A percentile compares a stretch with the other conserved stretches of the same genome.
phyloP scores from a whole-genome alignment of 2,888 invertebrate species.

The Carpatolechia fugitivella region DNA sequence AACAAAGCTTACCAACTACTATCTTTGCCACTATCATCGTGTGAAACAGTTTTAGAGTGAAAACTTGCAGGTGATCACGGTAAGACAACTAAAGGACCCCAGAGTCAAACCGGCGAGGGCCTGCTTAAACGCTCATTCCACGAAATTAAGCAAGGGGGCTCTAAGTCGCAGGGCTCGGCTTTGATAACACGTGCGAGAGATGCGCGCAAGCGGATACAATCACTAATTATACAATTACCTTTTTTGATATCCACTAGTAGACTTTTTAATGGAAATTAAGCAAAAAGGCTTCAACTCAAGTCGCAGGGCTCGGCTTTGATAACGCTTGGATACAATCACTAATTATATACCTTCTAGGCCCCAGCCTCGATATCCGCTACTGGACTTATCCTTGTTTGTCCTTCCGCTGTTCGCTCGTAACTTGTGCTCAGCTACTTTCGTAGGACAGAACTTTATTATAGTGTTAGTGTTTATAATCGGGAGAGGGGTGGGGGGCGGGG shows the following conservation, averaged over 20 bases:
- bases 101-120: conserved; percentile 53
- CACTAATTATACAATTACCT: too few species aligned
- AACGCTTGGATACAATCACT: too few species aligned
- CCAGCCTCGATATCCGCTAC: too few species aligned
- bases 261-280: conserved; percentile 69
- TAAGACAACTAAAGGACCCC: conserved; percentile 30
- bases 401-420: neutral
- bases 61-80: conserved; percentile 33
- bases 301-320: conserved; percentile 48
- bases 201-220: too few species aligned
- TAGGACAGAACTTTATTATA: conserved; percentile 57
- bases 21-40: neutral
- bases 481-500: conserved; percentile 28
- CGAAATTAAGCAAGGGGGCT: conserved; percentile 68
- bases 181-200: too few species aligned
- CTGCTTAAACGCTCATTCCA: conserved; percentile 69
- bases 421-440: conserved; percentile 20
- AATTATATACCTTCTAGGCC: too few species aligned
- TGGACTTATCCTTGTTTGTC: neutral
- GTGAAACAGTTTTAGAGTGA: conserved; percentile 23
- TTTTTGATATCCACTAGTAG: too few species aligned
- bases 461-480: conserved; percentile 65
- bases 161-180: conserved; percentile 60
- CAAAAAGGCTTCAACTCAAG: conserved; percentile 56
- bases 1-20: neutral